Base-by-base conservation (phyloP, 2,888 invertebrate genomes). In the Eustalomyia histrio region DNA sequence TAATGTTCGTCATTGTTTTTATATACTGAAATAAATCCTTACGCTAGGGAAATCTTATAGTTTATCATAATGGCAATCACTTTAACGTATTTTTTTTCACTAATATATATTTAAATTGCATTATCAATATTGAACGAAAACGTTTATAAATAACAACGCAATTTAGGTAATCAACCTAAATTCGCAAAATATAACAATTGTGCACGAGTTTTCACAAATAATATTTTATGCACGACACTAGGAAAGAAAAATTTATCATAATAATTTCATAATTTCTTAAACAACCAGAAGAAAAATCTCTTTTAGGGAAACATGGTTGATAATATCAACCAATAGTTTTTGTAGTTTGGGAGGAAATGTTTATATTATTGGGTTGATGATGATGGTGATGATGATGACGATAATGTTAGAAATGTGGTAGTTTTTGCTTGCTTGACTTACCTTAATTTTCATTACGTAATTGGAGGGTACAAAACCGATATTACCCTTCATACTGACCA, bases 401-500 rank as follows among this genome's bases (percentile, higher is more conserved):
- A 14, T 43, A 2, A 43, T 14, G 39, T 39, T 39, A 39, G n/a
- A 47, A 47, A 47, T 47, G n/a, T 47, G n/a, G 43, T n/a, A 5
- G 43, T 47, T 39, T 14, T 47, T 29, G 29, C 7, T 29, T 6
- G 29, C 29, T 58, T 58, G 21, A 84, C 85, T 91, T 88, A 96
- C 96, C 92, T 95, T 95, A 86, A 95, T 93, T 86, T 93, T 92
- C 86, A 94, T 94, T 74, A 96, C 96, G 91, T 96, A 96, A 92
- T 96, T 96, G 65, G 96, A 96, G 79, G 96, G 96, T 84, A 96
- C 95, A 87, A 95, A 96, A 67, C 96, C 96, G 84, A 96, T 93
- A 90, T 95, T 94, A 85, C 96, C 96, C 88, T 93, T 94, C 89
- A 93, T 94, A 91, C 95, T 96, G 84, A 96, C 94, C 63, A 96